Base-by-base conservation (phyloP, 2,888 invertebrate species). In the Diaprepes abbreviatus region DNA sequence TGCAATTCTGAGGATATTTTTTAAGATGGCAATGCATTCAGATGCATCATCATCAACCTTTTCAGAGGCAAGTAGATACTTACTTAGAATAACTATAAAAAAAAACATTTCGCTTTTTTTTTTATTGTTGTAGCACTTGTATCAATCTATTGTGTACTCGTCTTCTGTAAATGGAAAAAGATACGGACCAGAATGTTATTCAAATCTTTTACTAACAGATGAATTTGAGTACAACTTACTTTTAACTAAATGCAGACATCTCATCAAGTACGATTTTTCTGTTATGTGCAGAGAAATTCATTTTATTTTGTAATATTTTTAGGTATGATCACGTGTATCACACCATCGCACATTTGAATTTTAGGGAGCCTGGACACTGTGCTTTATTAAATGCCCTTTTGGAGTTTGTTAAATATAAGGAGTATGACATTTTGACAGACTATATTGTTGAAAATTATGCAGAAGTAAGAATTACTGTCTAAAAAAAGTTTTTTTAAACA, bases 221-320 rank as follows among this genome's bases (percentile, higher is more conserved):
- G 73, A 75, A 50, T 77, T 77, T 63, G 77, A 77, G 54, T 75
- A 74, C 70, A 64, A 70, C 19, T 33, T 70, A 24, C 58, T 77
- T 38, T 69, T 77, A 17, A 63, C 64, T 6, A 77, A 76, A 70
- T 74, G 73, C 24, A 64, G 68, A 36, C 62, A 65, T 35, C 45
- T 72, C 3, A 76, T 77, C 38, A 71, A 68, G 76, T 76, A 67
- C 3, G 43, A 36, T 5, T 36, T n/a, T 7, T 62, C n/a, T 64
- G 9, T 10, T 19, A 10, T 31, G 12, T 52, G 5, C 3, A 21
- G 9, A 17, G 7, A 43, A 9, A 7, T 19, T 16, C 1, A 16
- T 12, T 43, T 43, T 43, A 16, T 9, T 5, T 50, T 43, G n/a
- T 55, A 12, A 16, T 5, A 28, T 75, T 74, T n/a, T 62, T 64